Percentiles rank a stretch among this genome's conserved stretches.
These are phyloP conservation scores for Avahi laniger DNA, from an alignment of 2,797 vertebrate species.

Conservation along the genomic window DNA sequence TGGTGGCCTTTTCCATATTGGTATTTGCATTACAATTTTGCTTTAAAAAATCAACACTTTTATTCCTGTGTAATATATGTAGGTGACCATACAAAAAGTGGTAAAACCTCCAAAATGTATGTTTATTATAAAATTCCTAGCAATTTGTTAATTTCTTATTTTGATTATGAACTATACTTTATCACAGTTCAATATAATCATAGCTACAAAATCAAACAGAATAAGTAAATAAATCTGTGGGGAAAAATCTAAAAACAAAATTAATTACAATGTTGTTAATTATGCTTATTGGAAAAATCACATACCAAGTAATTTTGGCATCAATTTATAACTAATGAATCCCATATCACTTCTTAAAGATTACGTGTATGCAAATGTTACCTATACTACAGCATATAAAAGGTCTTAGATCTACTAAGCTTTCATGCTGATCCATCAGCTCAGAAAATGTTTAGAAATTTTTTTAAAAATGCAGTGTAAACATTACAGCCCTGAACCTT, in stretches of 20 bases:
- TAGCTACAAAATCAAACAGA: constrained; percentile 61
- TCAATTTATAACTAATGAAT: constrained; percentile 69
- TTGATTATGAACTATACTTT: constrained; percentile 42
- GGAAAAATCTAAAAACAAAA: constrained; percentile 65
- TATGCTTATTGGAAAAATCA: constrained; percentile 48
- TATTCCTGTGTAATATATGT: constrained; percentile 12
- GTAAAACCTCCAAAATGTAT: constrained; percentile 31
- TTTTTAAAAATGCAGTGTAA: constrained; percentile 80
- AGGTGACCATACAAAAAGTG: background rate
- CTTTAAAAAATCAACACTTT: constrained; percentile 23
- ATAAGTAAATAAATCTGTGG: constrained; percentile 60
- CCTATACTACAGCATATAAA: constrained; percentile 67
- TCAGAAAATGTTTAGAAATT: constrained; percentile 83
- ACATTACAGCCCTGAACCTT: constrained; percentile 86
- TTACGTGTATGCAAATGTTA: constrained; percentile 67
- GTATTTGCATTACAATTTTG: constrained; percentile 40
- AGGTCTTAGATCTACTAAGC: constrained; percentile 79
- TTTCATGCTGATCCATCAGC: constrained; percentile 80
- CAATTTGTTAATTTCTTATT: constrained; percentile 18
- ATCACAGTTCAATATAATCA: constrained; percentile 5
- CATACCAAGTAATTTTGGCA: constrained; percentile 18
- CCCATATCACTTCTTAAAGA: constrained; percentile 68
- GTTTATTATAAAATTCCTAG: constrained; percentile 48
- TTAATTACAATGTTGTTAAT: constrained; percentile 67
- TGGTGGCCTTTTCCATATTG: background rate